Evolutionary conservation across 2,888 invertebrate species (phyloP).

Genomic region (Phaedon cochleariae): DNA sequence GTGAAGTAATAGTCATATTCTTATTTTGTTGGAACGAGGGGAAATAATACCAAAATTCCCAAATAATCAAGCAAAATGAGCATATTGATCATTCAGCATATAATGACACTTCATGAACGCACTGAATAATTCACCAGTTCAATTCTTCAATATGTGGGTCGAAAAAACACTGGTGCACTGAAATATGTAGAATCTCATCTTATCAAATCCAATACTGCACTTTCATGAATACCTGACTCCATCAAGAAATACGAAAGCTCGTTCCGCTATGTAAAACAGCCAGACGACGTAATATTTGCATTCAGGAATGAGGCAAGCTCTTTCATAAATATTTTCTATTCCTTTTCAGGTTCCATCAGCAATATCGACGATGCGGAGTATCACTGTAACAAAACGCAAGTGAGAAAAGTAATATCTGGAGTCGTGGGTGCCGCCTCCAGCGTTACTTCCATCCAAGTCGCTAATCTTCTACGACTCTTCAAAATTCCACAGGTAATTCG

Average conservation of each 20-base stretch:
- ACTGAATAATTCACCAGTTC: too few species aligned
- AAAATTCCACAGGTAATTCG: conserved; percentile 79
- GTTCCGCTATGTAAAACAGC: neutral
- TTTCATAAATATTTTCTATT: conserved; percentile 17
- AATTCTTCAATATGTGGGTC: too few species aligned
- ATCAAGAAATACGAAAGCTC: neutral
- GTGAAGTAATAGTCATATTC: too few species aligned
- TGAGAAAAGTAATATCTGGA: conserved; percentile 87
- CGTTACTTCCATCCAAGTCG: conserved; percentile 96
- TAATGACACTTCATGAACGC: too few species aligned
- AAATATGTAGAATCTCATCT: neutral
- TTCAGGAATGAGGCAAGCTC: neutral
- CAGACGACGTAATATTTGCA: neutral
- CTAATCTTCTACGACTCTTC: conserved; percentile 89
- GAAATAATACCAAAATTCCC: too few species aligned
- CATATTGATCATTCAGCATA: too few species aligned
- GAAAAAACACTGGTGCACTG: too few species aligned
- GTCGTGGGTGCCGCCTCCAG: conserved; percentile 91
- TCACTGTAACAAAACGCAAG: conserved; percentile 83
- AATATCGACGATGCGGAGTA: conserved; percentile 91
- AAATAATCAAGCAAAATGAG: too few species aligned
- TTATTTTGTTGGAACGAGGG: too few species aligned
- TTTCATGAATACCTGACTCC: neutral
- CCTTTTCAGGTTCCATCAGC: conserved; percentile 86
- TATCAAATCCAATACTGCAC: neutral